These are phyloP conservation scores for Maccullochella peelii DNA, from an alignment of 2,113 vertebrate genomes.

Conservation along the genomic window DNA sequence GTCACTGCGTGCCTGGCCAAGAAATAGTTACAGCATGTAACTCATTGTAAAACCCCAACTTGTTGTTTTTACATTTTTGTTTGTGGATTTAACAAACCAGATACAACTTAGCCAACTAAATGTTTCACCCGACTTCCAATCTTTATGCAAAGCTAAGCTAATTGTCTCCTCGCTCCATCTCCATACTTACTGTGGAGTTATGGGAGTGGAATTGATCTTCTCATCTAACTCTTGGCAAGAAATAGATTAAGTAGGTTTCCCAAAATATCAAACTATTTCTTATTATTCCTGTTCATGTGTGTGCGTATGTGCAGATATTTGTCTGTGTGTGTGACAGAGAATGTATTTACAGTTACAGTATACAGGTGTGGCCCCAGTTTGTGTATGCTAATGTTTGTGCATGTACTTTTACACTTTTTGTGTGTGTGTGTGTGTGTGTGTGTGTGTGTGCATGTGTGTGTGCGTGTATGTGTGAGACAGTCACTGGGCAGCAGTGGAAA, in stretches of 20 bases:
- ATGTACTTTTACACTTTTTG: neutral
- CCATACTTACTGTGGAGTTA: neutral
- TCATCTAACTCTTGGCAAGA: neutral
- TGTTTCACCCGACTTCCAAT: neutral
- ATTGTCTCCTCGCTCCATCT: neutral
- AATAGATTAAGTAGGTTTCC: neutral
- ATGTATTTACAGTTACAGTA: slow-evolving; percentile 5
- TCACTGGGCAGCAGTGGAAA: slow-evolving; percentile 31
- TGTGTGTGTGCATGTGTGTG: neutral
- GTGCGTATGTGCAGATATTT: neutral
- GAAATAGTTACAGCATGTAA: neutral
- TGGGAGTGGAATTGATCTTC: neutral
- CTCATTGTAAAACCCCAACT: neutral
- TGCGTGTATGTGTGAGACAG: slow-evolving; percentile 17
- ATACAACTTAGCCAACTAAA: neutral
- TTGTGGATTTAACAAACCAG: neutral
- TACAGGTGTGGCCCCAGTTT: neutral
- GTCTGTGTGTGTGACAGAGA: neutral
- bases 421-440: neutral
- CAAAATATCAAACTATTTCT: neutral
- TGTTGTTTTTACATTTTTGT: neutral
- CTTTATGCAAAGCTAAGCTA: neutral
- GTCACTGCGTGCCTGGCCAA: no score
- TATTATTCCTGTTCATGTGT: neutral
- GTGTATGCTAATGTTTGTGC: slow-evolving; percentile 1